Evolutionary conservation across 1,140 invertebrate species (phyloP).

Genomic region (Phortica variegata): DNA sequence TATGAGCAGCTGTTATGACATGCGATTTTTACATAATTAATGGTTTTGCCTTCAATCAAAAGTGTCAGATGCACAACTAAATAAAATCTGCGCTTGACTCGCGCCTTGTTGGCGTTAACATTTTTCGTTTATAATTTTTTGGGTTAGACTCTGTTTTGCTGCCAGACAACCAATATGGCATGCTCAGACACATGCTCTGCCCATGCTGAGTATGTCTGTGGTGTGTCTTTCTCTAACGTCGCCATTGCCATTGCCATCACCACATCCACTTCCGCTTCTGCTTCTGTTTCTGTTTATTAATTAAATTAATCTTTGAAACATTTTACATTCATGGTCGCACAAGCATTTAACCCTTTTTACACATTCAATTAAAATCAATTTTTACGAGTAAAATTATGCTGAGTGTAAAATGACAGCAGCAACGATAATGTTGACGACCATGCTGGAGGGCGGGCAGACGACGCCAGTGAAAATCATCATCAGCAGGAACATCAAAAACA

Average conservation of each 20-base stretch:
- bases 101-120: no score
- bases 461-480: slow-evolving; percentile 3
- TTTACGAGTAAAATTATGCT: slow-evolving; percentile 49
- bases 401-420: not conserved
- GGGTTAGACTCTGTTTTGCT: no score
- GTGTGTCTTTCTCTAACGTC: no score
- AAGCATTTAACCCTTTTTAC: slow-evolving; percentile 34
- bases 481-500: not conserved
- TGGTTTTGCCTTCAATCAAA: slow-evolving; percentile 48
- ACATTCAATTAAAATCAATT: slow-evolving; percentile 43
- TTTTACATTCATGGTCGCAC: slow-evolving; percentile 30
- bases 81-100: no score
- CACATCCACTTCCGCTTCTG: slow-evolving; percentile 10
- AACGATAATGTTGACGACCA: slow-evolving; percentile 27
- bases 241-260: no score
- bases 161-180: no score
- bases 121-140: no score
- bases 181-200: no score
- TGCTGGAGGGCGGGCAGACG: slow-evolving; percentile 7
- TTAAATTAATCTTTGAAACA: slow-evolving; percentile 40
- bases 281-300: slow-evolving; percentile 26
- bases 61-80: slow-evolving; percentile 47
- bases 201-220: no score
- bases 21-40: slow-evolving; percentile 53
- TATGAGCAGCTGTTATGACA: no score